A percentile compares a stretch with the other conserved stretches of the same genome.
Evolutionary conservation across 92 coral and sea anemone genomes (phyloP).

Genomic region (Porites cylindrica): DNA sequence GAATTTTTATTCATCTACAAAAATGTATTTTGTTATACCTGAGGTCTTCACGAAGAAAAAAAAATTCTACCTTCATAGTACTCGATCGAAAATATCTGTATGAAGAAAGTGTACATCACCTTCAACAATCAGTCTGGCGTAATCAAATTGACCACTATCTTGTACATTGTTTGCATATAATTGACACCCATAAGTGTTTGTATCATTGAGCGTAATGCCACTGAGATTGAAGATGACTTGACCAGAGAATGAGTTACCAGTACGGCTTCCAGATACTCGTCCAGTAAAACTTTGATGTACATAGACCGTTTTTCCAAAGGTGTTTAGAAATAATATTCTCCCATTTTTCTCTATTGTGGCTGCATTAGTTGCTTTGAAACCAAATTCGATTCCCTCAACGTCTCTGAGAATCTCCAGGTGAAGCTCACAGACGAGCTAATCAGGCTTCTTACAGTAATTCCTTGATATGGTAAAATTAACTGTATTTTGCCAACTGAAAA

Average conservation of each 20-base stretch:
- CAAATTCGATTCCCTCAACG: neutral
- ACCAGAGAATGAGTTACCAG: neutral
- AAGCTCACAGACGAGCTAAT: neutral
- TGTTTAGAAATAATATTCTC: neutral
- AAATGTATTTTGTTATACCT: too few relatives aligned
- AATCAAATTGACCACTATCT: too few relatives aligned
- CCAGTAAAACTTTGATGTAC: neutral
- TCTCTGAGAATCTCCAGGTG: constrained; percentile 2
- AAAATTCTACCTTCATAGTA: too few relatives aligned
- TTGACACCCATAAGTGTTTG: too few relatives aligned
- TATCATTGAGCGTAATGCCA: too few relatives aligned
- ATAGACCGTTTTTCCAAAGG: neutral
- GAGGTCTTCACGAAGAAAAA: too few relatives aligned
- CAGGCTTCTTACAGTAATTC: too few relatives aligned
- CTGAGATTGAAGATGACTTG: neutral
- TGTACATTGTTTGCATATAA: too few relatives aligned
- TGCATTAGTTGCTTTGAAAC: neutral
- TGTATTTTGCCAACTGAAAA: neutral
- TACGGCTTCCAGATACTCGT: neutral
- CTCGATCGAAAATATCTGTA: too few relatives aligned
- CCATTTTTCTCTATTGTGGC: neutral
- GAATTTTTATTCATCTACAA: too few relatives aligned
- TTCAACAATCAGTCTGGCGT: too few relatives aligned
- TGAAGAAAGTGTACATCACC: too few relatives aligned
- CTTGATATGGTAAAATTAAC: neutral